Base-by-base conservation (phyloP, 1,140 invertebrate genomes). In the Diachasmimorpha longicaudata region DNA sequence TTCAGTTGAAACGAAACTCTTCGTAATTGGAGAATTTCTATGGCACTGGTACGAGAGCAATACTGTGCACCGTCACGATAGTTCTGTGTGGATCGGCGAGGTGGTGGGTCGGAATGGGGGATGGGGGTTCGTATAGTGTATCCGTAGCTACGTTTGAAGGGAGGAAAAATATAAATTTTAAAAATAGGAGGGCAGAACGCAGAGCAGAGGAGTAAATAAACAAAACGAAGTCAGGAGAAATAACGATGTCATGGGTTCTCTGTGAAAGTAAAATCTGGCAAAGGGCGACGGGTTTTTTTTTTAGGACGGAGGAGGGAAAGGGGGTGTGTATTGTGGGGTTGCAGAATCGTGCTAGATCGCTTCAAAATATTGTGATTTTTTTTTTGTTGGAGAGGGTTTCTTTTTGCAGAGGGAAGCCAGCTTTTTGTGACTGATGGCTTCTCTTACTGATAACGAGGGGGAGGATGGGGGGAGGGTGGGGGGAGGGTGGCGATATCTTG, bases 1-100 rank as follows among this genome's bases (percentile, higher is more conserved):
- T 55, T 36, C 36, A 55, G 48, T 52, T 52, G 48, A 52, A 52
- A 52, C 55, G 25, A 73, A 73, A 55, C 52, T 39, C 25, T 39
- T 63, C 71, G 71, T 73, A 73, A 73, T 73, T 73, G 71, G 71
- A 73, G 71, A 66, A 73, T 63, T 37, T 73, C 52, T 58, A 55
- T 73, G 36, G 52, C 55, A 39, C 70, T 39, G 52, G 11, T 11
- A 73, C 31, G 25, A n/a, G 39, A 10, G 70, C 70, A 72, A 39
- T 55, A 55, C 36, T 72, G 46, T 42, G 19, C 19, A 21, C 31
- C 31, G 36, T 37, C 31, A 68, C 19, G 31, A 63, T 73, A 63
- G 52, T 42, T 66, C 55, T 73, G 55, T 73, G 36, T 37, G 9
- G 52, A 19, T 10, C 4, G 36, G 48, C 19, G 23, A n/a, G 39